phyloP scores from a whole-genome alignment of 2,797 vertebrate species.

The Artibeus lituratus region DNA sequence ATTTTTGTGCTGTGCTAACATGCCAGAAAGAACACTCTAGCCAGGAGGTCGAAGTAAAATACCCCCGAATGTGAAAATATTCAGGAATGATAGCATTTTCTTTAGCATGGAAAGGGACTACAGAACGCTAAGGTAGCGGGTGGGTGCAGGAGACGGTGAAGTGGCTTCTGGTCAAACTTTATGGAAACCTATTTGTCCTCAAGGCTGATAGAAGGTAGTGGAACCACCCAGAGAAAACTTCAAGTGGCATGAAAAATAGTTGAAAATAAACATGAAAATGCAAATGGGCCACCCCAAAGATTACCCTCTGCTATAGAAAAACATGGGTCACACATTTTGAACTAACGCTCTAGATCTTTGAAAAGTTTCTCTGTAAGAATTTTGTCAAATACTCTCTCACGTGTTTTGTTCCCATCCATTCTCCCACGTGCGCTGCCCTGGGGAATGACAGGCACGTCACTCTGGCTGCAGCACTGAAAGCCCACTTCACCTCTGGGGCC shows the following conservation, averaged over 20 bases:
- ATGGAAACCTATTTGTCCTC: background rate
- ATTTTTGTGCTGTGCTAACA: background rate
- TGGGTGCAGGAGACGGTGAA: background rate
- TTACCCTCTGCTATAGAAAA: background rate
- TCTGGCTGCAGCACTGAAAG: fast-evolving
- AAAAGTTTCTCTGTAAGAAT: background rate
- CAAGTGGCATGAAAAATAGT: background rate
- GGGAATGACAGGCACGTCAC: background rate
- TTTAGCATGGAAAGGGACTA: background rate
- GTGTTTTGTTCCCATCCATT: fast-evolving
- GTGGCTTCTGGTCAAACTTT: background rate
- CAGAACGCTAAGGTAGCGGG: background rate
- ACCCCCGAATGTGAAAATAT: background rate
- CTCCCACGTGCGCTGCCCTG: background rate
- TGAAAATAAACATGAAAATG: conserved; percentile 30
- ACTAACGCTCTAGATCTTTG: background rate
- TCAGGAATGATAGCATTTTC: background rate
- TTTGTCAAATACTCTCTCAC: fast-evolving
- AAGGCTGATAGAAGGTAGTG: background rate
- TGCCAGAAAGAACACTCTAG: background rate
- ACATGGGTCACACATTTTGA: background rate
- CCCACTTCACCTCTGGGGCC: background rate
- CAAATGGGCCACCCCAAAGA: conserved; percentile 1
- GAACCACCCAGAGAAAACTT: conserved; percentile 33
- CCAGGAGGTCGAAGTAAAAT: background rate